These are phyloP conservation scores for Drosophila athabasca DNA, from an alignment of 1,140 invertebrate species.

Conservation along the genomic window DNA sequence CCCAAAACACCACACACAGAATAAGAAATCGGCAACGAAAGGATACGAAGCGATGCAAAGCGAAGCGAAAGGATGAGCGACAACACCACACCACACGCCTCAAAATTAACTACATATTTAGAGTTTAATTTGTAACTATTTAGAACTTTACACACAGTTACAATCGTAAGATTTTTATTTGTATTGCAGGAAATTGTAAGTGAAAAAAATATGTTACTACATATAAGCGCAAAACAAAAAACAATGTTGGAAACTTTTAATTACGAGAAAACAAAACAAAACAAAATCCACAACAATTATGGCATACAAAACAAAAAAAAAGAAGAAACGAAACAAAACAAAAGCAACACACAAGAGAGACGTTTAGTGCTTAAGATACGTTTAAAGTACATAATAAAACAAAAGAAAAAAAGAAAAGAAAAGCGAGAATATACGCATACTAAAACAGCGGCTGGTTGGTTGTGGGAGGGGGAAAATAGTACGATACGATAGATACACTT, in stretches of 20 bases:
- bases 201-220: slow-evolving; percentile 77
- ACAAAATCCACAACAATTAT: slow-evolving; percentile 41
- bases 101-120: slow-evolving; percentile 78
- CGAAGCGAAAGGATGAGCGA: slow-evolving; percentile 18
- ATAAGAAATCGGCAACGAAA: slow-evolving; percentile 37
- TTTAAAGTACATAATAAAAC: slow-evolving; percentile 52
- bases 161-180: slow-evolving; percentile 80
- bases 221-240: slow-evolving; percentile 72
- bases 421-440: not conserved
- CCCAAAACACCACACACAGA: not conserved
- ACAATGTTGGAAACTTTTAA: slow-evolving; percentile 78
- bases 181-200: slow-evolving; percentile 78
- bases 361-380: slow-evolving; percentile 48
- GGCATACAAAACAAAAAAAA: slow-evolving; percentile 48
- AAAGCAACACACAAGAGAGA: slow-evolving; percentile 52
- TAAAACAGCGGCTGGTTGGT: not conserved
- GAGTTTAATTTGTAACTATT: slow-evolving; percentile 80
- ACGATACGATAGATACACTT: not conserved
- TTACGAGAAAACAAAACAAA: slow-evolving; percentile 49
- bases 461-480: not conserved
- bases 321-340: slow-evolving; percentile 51
- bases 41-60: slow-evolving; percentile 12
- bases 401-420: slow-evolving; percentile 47
- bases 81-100: slow-evolving; percentile 74
- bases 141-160: slow-evolving; percentile 79